These are phyloP conservation scores for Andrena dorsata DNA, from an alignment of 2,888 invertebrate genomes.

Conservation along the genomic window DNA sequence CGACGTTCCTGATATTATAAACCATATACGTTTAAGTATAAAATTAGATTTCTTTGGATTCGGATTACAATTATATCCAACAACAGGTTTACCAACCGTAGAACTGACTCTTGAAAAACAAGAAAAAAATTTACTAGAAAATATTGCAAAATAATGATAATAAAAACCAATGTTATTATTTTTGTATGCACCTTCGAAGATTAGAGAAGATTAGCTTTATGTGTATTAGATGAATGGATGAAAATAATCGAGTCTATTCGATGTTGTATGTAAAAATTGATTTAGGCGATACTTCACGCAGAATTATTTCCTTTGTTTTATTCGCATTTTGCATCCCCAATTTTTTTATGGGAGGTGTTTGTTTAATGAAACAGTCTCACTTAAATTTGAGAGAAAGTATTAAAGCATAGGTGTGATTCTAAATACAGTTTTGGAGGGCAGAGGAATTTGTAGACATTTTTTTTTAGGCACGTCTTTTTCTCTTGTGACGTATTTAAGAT, in stretches of 20 bases:
- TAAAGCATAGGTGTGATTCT: background rate
- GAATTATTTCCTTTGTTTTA: slow-evolving; percentile 3
- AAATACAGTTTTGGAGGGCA: background rate
- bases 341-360: background rate
- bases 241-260: background rate
- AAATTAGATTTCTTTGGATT: slow-evolving; percentile 28
- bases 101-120: background rate
- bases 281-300: background rate
- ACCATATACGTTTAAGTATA: background rate
- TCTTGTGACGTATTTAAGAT: slow-evolving; percentile 1
- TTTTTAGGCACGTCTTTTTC: background rate
- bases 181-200: too few species aligned
- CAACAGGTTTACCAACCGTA: slow-evolving; percentile 24
- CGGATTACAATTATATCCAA: background rate
- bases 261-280: slow-evolving; percentile 1
- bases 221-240: background rate
- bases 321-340: background rate
- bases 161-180: background rate
- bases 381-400: background rate
- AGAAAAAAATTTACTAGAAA: slow-evolving; percentile 2
- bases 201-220: background rate
- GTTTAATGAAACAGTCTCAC: background rate
- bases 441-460: slow-evolving; percentile 18
- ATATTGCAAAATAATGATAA: background rate
- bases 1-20: background rate